phyloP scores from a whole-genome alignment of 2,888 invertebrate genomes.

The Hoplodrina blanda region DNA sequence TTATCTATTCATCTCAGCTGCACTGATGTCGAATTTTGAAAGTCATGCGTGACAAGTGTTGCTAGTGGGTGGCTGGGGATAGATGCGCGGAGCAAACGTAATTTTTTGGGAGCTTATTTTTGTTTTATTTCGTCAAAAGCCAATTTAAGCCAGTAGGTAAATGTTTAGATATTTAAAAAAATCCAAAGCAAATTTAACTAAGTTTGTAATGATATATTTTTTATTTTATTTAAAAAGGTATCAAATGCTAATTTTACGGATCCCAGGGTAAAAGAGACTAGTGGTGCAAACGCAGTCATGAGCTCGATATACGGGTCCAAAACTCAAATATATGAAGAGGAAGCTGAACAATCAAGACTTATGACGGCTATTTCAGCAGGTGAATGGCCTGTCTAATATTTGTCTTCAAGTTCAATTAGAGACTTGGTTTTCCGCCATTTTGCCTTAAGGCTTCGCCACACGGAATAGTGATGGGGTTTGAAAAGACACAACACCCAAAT shows the following conservation, averaged over 20 bases:
- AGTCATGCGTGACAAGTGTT: too few species aligned
- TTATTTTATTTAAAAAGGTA: conserved; percentile 5
- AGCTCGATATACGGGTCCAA: conserved; percentile 67
- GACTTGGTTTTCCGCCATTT: neutral
- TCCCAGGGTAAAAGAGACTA: neutral
- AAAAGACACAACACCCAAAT: neutral
- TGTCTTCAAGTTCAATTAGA: neutral
- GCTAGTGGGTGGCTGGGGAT: too few species aligned
- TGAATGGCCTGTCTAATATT: conserved; percentile 45
- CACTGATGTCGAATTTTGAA: too few species aligned
- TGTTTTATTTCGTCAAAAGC: too few species aligned
- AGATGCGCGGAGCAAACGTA: too few species aligned
- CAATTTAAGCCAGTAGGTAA: too few species aligned
- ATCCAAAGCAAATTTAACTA: too few species aligned
- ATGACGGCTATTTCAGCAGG: conserved; percentile 87
- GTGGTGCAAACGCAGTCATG: conserved; percentile 36
- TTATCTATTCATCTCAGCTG: too few species aligned
- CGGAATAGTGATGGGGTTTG: neutral
- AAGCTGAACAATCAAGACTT: conserved; percentile 85
- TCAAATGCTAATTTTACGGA: neutral
- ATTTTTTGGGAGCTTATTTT: too few species aligned
- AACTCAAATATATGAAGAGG: conserved; percentile 75
- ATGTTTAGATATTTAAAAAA: too few species aligned
- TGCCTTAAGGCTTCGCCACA: neutral
- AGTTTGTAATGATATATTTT: neutral